Evolutionary conservation across 2,113 vertebrate genomes (phyloP), one percentile per base, ranked within the genome.

Genomic region (Pundamilia nyererei): DNA sequence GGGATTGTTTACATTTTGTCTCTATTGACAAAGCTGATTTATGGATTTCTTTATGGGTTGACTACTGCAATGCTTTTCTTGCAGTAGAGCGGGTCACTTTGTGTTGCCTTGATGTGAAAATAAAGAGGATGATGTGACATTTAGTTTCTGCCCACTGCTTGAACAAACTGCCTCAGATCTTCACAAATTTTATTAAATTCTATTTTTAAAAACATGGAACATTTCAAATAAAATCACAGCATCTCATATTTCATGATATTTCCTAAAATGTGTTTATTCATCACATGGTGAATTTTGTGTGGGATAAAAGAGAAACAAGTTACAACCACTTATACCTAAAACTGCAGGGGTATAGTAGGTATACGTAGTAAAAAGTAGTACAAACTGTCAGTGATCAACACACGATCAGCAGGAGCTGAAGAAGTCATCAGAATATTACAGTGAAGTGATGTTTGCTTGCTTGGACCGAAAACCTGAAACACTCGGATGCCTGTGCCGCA

Each of bases 361-460:
- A 54, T 12, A 54, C 3, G 2, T 54, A 54, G 0, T 54, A 54
- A 24, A 12, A 54, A 6, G 53, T 0, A 24, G 53, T 54, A 0
- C 53, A 54, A 54, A 6, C 10, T 54, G n/a, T 54, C 53, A 54
- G 53, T 24, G n/a, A 54, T 54, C n/a, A 54, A 54, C 53, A 24
- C n/a, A 21, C 1, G 0, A 53, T 53, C 49, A 53, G 1, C 49
- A 53, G 49, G 49, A n/a, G 51, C 51, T 53, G 51, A 53, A 21
- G 51, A 53, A 53, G 49, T 53, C 0, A 0, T 54, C 53, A 54
- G 53, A 54, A 54, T 54, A 54, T 54, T 54, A 54, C 0, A 54
- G 49, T 54, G 53, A 54, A 21, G 49, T n/a, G 49, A 5, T 53
- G 51, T 54, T 54, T 54, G 10, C n/a, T 54, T 6, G 51, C 0